Conservation (phyloP, 2,797 vertebrate genomes). For the Erethizon dorsatum region DNA sequence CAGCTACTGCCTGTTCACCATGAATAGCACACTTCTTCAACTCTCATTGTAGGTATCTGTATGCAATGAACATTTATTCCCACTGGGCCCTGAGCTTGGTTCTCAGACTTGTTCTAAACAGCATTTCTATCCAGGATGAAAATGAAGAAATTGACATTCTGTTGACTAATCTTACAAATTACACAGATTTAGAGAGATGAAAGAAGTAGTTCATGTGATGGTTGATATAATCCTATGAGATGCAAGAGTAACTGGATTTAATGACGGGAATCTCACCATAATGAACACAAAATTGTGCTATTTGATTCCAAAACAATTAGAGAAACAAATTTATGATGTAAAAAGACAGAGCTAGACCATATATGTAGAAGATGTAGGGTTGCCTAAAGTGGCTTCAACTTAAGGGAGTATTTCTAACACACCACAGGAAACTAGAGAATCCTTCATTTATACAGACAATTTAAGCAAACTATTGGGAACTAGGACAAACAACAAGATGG, state of each 20-base stretch:
- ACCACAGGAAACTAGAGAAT: background rate
- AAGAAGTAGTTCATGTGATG: background rate
- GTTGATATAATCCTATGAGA: background rate
- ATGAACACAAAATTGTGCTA: background rate
- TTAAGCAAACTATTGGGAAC: background rate
- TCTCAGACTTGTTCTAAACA: background rate
- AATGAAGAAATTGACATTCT: background rate
- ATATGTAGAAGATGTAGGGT: background rate
- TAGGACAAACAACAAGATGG: rapidly evolving
- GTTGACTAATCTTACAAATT: background rate
- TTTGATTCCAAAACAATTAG: background rate
- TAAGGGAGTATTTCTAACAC: background rate
- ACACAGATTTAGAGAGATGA: background rate
- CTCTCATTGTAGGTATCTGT: background rate
- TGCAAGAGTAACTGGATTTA: background rate
- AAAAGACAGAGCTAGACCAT: background rate
- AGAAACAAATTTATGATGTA: background rate
- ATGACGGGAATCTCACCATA: background rate
- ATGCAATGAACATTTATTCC: background rate
- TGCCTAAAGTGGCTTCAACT: background rate
- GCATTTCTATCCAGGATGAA: background rate
- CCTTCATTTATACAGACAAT: background rate
- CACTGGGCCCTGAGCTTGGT: background rate
- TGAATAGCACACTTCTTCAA: background rate
- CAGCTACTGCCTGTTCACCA: too few relatives aligned